These are phyloP conservation scores for Pelodytes ibericus DNA, from an alignment of 2,797 vertebrate genomes.

Conservation along the genomic window DNA sequence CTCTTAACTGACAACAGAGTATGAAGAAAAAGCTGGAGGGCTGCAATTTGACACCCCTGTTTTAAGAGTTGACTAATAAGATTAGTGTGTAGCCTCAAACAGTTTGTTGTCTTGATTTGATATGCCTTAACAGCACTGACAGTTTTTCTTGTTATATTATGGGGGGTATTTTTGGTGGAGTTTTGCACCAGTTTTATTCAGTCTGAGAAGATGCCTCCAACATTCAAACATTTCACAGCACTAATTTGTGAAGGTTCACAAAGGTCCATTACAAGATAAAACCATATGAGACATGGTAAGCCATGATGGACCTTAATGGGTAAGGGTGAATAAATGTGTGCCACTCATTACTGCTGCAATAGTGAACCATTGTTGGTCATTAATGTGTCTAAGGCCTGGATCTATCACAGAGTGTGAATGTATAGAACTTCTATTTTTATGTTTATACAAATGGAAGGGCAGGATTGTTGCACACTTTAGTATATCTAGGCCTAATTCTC, in stretches of 20 bases:
- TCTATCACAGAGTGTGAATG: conserved; percentile 28
- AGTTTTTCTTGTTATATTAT: not conserved
- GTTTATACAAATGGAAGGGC: not conserved
- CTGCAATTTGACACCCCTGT: too few species aligned
- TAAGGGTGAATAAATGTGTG: conserved; percentile 20
- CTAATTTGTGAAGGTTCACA: conserved; percentile 3
- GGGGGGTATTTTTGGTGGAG: not conserved
- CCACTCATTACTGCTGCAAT: conserved; percentile 54
- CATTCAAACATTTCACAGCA: conserved; percentile 34
- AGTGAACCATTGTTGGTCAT: conserved; percentile 44
- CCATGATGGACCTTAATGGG: conserved; percentile 34
- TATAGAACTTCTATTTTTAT: conserved; percentile 5
- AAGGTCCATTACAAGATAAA: conserved; percentile 25
- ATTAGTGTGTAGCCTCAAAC: conserved; percentile 1
- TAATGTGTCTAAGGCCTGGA: conserved; percentile 10
- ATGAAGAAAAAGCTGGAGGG: too few species aligned
- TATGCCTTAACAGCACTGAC: not conserved
- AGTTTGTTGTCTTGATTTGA: not conserved
- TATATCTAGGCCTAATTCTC: conserved; percentile 27
- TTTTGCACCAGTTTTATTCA: not conserved
- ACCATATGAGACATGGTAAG: conserved; percentile 17
- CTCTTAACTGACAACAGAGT: too few species aligned
- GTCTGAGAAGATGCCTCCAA: conserved; percentile 30
- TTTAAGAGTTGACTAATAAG: not conserved
- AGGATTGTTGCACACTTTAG: conserved; percentile 22